phyloP scores from a whole-genome alignment of 2,113 vertebrate species.

The Sciurus niger region DNA sequence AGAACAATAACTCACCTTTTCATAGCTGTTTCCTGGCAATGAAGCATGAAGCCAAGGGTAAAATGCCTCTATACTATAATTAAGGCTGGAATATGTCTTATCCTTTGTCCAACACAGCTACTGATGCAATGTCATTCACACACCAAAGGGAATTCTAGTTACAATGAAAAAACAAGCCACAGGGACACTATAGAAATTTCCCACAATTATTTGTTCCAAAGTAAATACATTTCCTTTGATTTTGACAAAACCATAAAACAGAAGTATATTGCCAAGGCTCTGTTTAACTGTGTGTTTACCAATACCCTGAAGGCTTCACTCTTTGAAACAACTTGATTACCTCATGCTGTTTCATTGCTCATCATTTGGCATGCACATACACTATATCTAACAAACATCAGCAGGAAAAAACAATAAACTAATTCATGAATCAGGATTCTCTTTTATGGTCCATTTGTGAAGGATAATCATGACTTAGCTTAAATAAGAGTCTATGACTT shows the following conservation, averaged over 20 bases:
- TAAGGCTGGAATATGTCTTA: constrained; percentile 13
- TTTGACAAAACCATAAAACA: constrained; percentile 80
- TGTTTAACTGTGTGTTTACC: constrained; percentile 75
- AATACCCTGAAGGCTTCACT: constrained; percentile 72
- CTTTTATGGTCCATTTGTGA: constrained; percentile 39
- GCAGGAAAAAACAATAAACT: constrained; percentile 25
- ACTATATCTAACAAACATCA: constrained; percentile 52
- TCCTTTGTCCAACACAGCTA: constrained; percentile 41
- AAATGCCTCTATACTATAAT: constrained; percentile 13
- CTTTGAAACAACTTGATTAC: constrained; percentile 72
- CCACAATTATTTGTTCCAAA: constrained; percentile 79
- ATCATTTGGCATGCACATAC: constrained; percentile 47
- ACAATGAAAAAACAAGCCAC: constrained; percentile 66
- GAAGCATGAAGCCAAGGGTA: constrained; percentile 45
- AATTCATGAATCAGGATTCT: constrained; percentile 45
- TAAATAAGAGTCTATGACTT: constrained; percentile 31
- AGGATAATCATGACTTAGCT: constrained; percentile 52
- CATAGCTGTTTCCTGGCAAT: constrained; percentile 12
- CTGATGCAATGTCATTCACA: constrained; percentile 43
- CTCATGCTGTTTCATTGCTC: constrained; percentile 67
- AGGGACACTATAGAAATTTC: constrained; percentile 74
- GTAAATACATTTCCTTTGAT: constrained; percentile 82
- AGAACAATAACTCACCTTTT: not conserved
- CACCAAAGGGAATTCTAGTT: constrained; percentile 66
- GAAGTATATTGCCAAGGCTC: constrained; percentile 61